Base-by-base conservation (phyloP, 2,113 vertebrate species). In the Festucalex cinctus region DNA sequence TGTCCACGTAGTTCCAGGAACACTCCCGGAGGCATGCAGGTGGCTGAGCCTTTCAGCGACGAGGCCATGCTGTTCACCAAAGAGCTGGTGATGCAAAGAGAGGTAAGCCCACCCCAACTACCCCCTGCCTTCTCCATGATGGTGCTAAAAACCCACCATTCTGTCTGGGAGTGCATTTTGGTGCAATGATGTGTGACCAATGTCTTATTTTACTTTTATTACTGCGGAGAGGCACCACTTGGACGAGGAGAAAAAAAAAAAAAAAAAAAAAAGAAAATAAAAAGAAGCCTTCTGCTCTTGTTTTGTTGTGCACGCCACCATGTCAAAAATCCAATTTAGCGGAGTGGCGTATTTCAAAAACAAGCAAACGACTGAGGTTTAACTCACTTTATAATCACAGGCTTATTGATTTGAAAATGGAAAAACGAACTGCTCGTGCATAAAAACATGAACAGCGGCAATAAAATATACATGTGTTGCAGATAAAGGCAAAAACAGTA, bases 11-110 rank as follows among this genome's bases (percentile, higher is more conserved):
- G 96, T 6, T 94, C 95, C 66, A 88, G 97, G 41, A 97, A 96
- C 85, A 82, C 85, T 3, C 95, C 96, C 0, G 93, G 95, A 48
- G 89, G 94, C 57, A 74, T 92, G 37, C 94, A 96, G 82, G 94
- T 95, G 75, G 95, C 94, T 0, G 97, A 99, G 54, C 96, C 97
- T 10, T 99, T 96, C 94, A 98, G 94, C 32, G 93, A 98, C n/a
- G 95, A 98, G 77, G 97, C 97, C 76, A 92, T 86, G 7, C 88
- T 92, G 69, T 97, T 97, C 91, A 97, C 97, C 85, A 98, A 98
- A 92, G 96, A 98, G 82, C 93, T 98, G 80, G 97, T 99, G 75
- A 87, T 98, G 76, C 97, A 98, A 73, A 84, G 96, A 68, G 96
- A 98, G 96, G 97, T 98, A 94, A 89, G 92, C 4, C 48, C 9